Percentiles rank a stretch among this genome's conserved stretches.
Conservation (phyloP, 2,113 vertebrate species). For the Phocoena sinus region DNA sequence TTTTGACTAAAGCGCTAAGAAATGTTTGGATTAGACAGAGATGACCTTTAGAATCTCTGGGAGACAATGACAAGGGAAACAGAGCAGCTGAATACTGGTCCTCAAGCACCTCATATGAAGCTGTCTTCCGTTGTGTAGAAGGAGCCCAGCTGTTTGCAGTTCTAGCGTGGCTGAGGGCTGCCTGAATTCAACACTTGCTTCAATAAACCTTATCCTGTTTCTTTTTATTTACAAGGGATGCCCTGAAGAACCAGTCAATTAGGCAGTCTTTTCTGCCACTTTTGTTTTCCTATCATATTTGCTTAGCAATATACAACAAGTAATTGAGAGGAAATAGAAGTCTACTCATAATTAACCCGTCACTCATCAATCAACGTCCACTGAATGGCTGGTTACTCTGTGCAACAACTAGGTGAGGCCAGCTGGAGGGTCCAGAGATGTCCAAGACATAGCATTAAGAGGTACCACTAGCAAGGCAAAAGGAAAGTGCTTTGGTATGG, state of each 20-base stretch:
- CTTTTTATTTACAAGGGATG: neutral
- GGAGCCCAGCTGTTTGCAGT: accelerated
- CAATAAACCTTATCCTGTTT: neutral
- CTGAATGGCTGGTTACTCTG: neutral
- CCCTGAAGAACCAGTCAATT: neutral
- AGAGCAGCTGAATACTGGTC: neutral
- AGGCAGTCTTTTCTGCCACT: neutral
- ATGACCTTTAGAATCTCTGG: neutral
- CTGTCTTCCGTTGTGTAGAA: neutral
- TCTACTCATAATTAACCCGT: neutral
- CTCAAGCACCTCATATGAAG: neutral
- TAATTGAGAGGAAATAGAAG: neutral
- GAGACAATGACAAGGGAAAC: neutral
- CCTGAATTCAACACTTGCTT: neutral
- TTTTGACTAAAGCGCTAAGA: neutral
- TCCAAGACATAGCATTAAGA: neutral
- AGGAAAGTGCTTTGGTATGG: neutral
- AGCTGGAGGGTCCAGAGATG: neutral
- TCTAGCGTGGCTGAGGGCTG: neutral
- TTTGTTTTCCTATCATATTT: neutral
- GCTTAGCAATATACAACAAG: neutral
- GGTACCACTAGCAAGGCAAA: neutral
- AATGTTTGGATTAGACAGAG: neutral
- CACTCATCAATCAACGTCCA: neutral
- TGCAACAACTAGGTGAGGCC: neutral